Evolutionary conservation across 1,140 invertebrate species (phyloP).

Genomic region (Euura saliciscinereae): DNA sequence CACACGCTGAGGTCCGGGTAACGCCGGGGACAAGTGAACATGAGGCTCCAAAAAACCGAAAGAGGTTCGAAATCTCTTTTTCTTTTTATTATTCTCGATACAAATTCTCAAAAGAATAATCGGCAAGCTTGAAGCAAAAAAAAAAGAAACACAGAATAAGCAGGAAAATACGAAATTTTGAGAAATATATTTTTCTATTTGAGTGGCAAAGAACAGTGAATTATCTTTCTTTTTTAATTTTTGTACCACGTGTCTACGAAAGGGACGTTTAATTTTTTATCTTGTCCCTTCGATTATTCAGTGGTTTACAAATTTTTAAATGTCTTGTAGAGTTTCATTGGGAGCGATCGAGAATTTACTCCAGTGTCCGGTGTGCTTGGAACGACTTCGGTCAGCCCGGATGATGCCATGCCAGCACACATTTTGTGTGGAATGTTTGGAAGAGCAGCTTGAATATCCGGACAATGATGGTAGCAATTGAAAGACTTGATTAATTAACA

Average conservation of each 20-base stretch:
- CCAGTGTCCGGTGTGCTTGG: constrained; percentile 74
- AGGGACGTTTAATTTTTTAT: too few species aligned
- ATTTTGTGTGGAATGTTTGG: constrained; percentile 71
- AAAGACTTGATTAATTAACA: constrained; percentile 4
- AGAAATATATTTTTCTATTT: too few species aligned
- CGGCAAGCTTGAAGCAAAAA: too few species aligned
- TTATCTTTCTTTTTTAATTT: too few species aligned
- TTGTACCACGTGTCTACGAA: too few species aligned
- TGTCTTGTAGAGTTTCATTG: constrained; percentile 51
- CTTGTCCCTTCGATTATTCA: too few species aligned
- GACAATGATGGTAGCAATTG: not conserved
- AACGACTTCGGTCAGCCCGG: constrained; percentile 69
- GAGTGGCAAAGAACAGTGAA: too few species aligned
- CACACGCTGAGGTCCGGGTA: not conserved
- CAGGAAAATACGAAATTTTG: too few species aligned
- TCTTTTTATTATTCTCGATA: too few species aligned
- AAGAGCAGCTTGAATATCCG: constrained; percentile 42
- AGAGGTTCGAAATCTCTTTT: not conserved
- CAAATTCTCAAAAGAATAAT: too few species aligned
- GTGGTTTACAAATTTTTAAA: not conserved
- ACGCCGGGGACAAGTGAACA: not conserved
- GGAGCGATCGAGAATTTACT: constrained; percentile 69
- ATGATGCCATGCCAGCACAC: constrained; percentile 80
- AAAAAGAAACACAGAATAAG: too few species aligned
- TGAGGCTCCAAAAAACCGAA: not conserved